Evolutionary conservation across 2,888 invertebrate species (phyloP), one percentile per base, ranked within the genome.

Genomic region (Lordiphosa andalusiaca): DNA sequence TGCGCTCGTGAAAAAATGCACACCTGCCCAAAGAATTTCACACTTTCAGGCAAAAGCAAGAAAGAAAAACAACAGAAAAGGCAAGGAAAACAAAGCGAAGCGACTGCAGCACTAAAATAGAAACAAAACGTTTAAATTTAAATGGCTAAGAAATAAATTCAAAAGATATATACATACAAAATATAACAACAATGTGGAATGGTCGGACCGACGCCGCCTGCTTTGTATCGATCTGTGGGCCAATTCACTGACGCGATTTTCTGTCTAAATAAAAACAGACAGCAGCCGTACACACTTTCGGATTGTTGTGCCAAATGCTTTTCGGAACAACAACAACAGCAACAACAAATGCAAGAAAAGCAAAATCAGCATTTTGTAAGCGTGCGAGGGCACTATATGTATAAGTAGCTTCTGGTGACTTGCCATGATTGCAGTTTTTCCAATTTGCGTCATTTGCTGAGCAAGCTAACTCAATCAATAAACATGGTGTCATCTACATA

Each of bases 11-110:
- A 52, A 66, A 65, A 64, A 69, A 56, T 76, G 73, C 69, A 69
- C 84, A 80, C 82, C 84, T 81, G 84, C 81, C 63, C 63, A 60
- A 73, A 57, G 78, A 83, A 80, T 82, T 80, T 80, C 78, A 84
- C 78, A 81, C 84, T 64, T 62, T 46, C 35, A 37, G 30, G 41
- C 13, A 62, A 52, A 35, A 30, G 7, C 9, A 41, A 42, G 16
- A 16, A 23, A 33, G 16, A 25, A 36, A 25, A 16, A 25, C 13
- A 12, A 49, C 12, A 25, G 35, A 13, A n/a, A 7, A 25, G 21
- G 13, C 16, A 2, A 12, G n/a, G 36, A 70, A 67, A 67, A 71
- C 54, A 62, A 67, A 33, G 44, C 44, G 30, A 44, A 44, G 9
- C 25, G 44, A 44, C 44, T 33, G 55, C 55, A 53, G 6, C 25